Base-by-base conservation (phyloP, 2,113 vertebrate genomes). In the Urocynchramus pylzowi region DNA sequence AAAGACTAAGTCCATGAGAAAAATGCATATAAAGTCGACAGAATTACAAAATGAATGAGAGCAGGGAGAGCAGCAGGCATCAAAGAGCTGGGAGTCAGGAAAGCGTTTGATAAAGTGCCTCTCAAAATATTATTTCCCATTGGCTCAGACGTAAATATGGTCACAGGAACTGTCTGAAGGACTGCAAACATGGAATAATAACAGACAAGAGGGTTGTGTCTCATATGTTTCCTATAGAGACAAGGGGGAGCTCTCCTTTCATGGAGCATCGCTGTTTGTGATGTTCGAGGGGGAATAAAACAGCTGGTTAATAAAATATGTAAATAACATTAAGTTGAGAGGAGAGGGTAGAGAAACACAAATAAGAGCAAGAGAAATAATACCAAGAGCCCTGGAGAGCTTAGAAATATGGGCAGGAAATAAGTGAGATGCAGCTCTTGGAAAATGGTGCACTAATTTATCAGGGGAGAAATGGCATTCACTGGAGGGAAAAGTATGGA, bases 301-400 rank as follows among this genome's bases (percentile, higher is more conserved):
- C 41, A 96, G 61, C 77, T 94, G 81, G 81, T 45, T 89, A 91
- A 94, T 93, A 85, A 96, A 95, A 95, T 69, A 95, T 79, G 87
- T 75, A 93, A 67, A 93, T 94, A 91, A 60, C 49, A 89, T 73
- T 76, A 90, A 75, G 49, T 9, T 70, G 69, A 89, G 74, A 84
- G n/a, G n/a, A 87, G 56, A 74, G 37, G 20, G 45, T 47, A 41
- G 65, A 83, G 57, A 27, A 84, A 84, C 56, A 92, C 28, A 71
- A 71, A 81, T 31, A 64, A 87, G 33, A 83, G 42, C 31, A 49
- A 65, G 52, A 75, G 57, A 89, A 87, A 87, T 84, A 84, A 84
- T 60, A 87, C 13, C 15, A 57, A 87, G 70, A 82, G 49, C 70
- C 52, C 71, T 37, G 17, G 67, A 88, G 42, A 61, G 85, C 49